These are phyloP conservation scores for Cynaeus angustus DNA, from an alignment of 2,888 invertebrate genomes.

Conservation along the genomic window DNA sequence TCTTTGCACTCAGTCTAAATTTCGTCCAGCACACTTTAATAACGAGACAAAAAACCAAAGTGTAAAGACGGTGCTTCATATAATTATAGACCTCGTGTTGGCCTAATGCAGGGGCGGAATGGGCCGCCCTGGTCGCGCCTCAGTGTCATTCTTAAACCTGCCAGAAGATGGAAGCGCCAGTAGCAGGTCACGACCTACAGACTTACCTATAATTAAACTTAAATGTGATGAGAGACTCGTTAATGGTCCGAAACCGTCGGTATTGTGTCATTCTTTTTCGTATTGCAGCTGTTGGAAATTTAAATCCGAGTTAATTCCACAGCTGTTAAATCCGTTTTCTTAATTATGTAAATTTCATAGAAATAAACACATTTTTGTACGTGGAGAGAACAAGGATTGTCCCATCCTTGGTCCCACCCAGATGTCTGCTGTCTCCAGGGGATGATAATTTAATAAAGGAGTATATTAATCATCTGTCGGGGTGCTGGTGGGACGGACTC, in stretches of 20 bases:
- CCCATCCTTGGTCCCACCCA: conserved; percentile 24
- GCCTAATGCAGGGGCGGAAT: conserved; percentile 65
- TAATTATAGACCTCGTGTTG: conserved; percentile 61
- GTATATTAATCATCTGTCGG: conserved; percentile 70
- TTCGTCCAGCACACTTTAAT: neutral
- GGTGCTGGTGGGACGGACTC: conserved; percentile 67
- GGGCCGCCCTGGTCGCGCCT: conserved; percentile 62
- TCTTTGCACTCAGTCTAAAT: neutral
- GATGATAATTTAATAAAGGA: conserved; percentile 71
- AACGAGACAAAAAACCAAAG: conserved; percentile 6
- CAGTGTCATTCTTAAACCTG: conserved; percentile 45
- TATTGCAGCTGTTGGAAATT: conserved; percentile 2
- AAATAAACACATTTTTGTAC: conserved; percentile 2
- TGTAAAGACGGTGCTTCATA: conserved; percentile 59
- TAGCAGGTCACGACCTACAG: conserved; percentile 57
- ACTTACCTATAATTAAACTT: conserved; percentile 40
- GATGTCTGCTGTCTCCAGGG: conserved; percentile 59
- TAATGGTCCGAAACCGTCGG: conserved; percentile 31
- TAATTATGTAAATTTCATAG: no score
- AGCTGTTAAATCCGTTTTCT: no score
- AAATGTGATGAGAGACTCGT: conserved; percentile 45
- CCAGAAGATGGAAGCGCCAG: conserved; percentile 52
- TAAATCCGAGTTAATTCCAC: neutral
- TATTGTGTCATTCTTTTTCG: conserved; percentile 8
- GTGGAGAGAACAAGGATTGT: neutral